Evolutionary conservation across 2,113 vertebrate genomes (phyloP).

Genomic region (Excalfactoria chinensis): DNA sequence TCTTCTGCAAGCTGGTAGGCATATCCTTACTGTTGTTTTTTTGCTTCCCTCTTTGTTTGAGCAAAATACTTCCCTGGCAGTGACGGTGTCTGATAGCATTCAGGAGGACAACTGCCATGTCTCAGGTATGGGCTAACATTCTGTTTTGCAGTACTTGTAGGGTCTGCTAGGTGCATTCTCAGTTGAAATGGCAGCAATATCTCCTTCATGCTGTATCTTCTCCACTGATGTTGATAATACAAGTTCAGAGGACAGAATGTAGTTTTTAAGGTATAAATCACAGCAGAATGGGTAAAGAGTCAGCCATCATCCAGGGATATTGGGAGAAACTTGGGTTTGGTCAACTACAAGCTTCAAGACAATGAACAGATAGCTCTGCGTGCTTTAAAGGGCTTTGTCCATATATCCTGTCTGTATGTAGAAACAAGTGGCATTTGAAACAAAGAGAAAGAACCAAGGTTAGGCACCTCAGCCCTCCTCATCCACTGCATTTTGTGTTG

Average conservation of each 20-base stretch:
- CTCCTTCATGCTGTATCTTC: background rate
- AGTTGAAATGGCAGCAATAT: background rate
- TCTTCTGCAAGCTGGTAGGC: background rate
- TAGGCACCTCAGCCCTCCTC: background rate
- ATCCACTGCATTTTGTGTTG: background rate
- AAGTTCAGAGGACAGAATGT: background rate
- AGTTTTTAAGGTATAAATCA: background rate
- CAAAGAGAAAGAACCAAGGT: background rate
- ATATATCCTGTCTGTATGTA: background rate
- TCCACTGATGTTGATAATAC: background rate
- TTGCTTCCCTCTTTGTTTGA: background rate
- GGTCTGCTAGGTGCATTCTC: background rate
- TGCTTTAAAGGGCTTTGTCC: background rate
- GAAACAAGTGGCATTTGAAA: background rate
- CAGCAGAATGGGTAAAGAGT: background rate
- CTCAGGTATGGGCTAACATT: background rate
- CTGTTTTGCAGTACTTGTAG: fast-evolving
- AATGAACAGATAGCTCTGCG: background rate
- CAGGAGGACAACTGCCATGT: background rate
- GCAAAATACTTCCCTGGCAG: background rate
- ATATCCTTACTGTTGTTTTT: background rate
- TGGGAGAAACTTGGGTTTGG: background rate
- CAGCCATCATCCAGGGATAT: background rate
- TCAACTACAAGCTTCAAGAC: background rate
- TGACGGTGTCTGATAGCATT: fast-evolving